These are phyloP conservation scores for Mirounga angustirostris DNA, from an alignment of 2,113 vertebrate species.

Conservation along the genomic window DNA sequence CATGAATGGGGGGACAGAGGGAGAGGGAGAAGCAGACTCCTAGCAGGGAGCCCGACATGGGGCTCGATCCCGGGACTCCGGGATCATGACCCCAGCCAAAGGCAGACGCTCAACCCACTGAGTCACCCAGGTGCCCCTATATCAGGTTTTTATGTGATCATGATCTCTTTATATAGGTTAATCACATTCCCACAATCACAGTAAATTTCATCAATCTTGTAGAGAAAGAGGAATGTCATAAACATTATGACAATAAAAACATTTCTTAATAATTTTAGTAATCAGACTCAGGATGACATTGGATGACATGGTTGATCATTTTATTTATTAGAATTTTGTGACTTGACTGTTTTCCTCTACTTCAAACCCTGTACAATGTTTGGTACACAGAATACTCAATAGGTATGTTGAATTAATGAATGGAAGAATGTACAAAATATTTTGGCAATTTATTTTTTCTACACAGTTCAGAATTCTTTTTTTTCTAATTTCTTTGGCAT, in stretches of 20 bases:
- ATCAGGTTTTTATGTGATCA: constrained; percentile 45
- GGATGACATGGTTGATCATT: not conserved
- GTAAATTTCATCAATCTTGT: constrained; percentile 6
- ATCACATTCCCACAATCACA: constrained; percentile 28
- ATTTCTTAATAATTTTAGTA: not conserved
- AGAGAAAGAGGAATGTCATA: not conserved
- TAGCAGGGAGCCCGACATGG: not conserved
- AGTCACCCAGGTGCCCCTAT: not conserved
- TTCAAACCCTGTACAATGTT: not conserved
- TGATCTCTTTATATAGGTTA: constrained; percentile 47
- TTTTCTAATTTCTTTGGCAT: not conserved
- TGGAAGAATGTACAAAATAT: not conserved
- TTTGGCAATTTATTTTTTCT: not conserved
- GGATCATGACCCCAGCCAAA: not conserved
- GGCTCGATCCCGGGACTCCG: not conserved
- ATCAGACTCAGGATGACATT: not conserved
- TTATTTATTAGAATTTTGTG: not conserved
- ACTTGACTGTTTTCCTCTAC: not conserved
- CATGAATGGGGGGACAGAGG: not conserved
- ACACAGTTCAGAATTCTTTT: not conserved
- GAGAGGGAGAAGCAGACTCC: not conserved
- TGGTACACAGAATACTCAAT: not conserved
- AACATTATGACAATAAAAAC: constrained; percentile 43
- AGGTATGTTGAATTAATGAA: not conserved
- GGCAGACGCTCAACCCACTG: not conserved